phyloP scores from a whole-genome alignment of 2,888 invertebrate genomes.

The Agonum fuliginosum region DNA sequence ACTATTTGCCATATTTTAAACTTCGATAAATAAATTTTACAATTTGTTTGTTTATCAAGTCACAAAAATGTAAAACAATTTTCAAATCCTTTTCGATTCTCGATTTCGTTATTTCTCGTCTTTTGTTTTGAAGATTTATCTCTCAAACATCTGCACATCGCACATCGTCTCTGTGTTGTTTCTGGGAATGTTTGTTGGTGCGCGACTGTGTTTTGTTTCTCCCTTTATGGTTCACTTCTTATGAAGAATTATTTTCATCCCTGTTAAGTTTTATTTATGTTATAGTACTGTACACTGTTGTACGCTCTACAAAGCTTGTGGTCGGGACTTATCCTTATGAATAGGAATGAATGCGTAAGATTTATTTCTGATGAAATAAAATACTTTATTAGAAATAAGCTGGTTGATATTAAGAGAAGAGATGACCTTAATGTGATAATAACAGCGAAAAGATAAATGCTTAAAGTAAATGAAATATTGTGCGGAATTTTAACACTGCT shows the following conservation, averaged over 20 bases:
- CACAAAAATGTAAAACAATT: too few relatives aligned
- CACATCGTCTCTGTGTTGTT: not conserved
- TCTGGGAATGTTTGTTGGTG: not conserved
- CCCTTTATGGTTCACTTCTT: slow-evolving; percentile 45
- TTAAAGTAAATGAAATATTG: not conserved
- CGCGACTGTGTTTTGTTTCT: slow-evolving; percentile 32
- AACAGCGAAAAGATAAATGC: not conserved
- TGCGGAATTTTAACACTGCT: not conserved
- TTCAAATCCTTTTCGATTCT: not conserved
- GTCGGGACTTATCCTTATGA: slow-evolving; percentile 49
- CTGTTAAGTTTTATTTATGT: slow-evolving; percentile 59
- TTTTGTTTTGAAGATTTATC: slow-evolving; percentile 25
- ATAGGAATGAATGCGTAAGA: slow-evolving; percentile 55
- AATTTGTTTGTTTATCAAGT: too few relatives aligned
- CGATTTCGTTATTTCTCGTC: too few relatives aligned
- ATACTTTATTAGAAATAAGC: slow-evolving; percentile 22
- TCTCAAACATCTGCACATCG: not conserved
- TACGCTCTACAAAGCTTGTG: slow-evolving; percentile 15
- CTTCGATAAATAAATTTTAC: too few relatives aligned
- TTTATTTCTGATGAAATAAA: slow-evolving; percentile 44
- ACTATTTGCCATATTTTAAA: too few relatives aligned
- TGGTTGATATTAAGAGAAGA: too few relatives aligned
- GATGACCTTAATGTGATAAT: slow-evolving; percentile 2
- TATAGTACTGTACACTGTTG: not conserved
- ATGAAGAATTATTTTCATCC: slow-evolving; percentile 60